Conservation (phyloP, 2,113 vertebrate species). For the Dermatemys mawii region DNA sequence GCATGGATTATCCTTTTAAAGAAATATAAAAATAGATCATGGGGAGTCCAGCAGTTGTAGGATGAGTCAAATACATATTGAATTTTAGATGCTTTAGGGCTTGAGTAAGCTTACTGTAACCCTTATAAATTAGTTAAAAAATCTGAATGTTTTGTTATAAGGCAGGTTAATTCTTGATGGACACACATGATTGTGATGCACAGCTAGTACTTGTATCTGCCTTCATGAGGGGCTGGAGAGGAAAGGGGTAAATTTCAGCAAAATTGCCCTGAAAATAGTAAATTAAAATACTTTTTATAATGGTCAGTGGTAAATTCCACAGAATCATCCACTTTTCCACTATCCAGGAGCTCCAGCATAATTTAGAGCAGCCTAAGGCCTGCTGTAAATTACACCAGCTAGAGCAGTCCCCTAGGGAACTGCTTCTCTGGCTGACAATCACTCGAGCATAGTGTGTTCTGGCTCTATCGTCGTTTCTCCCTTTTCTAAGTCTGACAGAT, state of each 20-base stretch:
- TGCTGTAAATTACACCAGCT: neutral
- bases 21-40: neutral
- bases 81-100: neutral
- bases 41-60: neutral
- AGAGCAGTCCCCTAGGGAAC: neutral
- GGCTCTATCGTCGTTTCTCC: neutral
- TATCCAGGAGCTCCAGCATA: neutral
- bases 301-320: neutral
- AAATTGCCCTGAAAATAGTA: neutral
- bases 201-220: neutral
- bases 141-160: neutral
- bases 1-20: neutral
- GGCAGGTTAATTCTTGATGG: neutral
- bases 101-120: neutral
- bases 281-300: neutral
- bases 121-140: neutral
- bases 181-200: neutral
- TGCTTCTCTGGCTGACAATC: neutral
- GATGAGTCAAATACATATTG: neutral
- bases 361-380: neutral
- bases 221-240: neutral
- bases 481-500: neutral
- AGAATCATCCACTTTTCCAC: neutral
- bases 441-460: neutral
- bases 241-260: neutral